A percentile compares a stretch with the other conserved stretches of the same genome.
Evolutionary conservation across 2,113 vertebrate species (phyloP).

Genomic region (Tringa solitaria): DNA sequence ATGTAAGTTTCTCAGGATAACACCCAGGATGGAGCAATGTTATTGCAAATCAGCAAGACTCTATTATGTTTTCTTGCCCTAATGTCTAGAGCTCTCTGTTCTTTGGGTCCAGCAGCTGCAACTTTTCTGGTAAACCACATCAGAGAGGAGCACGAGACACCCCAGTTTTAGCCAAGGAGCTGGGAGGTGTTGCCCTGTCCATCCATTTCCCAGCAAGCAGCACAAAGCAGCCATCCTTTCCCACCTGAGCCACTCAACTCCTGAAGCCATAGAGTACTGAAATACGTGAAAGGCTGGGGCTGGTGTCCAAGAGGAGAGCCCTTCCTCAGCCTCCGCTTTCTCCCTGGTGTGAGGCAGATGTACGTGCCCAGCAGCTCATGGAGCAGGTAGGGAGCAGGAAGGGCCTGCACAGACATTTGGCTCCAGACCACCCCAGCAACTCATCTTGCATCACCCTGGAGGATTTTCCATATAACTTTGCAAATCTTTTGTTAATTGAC

Average conservation of each 20-base stretch:
- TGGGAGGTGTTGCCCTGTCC: neutral
- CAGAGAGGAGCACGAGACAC: neutral
- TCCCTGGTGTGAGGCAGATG: neutral
- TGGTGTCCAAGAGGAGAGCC: neutral
- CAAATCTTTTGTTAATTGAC: neutral
- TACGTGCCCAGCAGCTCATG: fast-evolving
- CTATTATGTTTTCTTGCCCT: neutral
- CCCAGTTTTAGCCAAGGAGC: neutral
- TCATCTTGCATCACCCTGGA: neutral
- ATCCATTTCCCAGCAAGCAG: neutral
- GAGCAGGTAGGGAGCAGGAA: neutral
- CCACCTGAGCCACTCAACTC: neutral
- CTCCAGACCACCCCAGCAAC: neutral
- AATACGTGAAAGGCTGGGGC: neutral
- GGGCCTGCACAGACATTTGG: neutral
- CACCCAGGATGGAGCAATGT: slow-evolving; percentile 9
- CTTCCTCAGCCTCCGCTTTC: neutral
- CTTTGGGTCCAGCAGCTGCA: neutral
- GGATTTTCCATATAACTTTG: neutral
- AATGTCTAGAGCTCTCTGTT: neutral
- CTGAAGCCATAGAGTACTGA: neutral
- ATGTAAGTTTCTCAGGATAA: slow-evolving; percentile 58
- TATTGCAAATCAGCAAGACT: slow-evolving; percentile 31
- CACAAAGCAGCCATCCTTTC: neutral
- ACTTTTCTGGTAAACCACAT: slow-evolving; percentile 42